Evolutionary conservation across 2,113 vertebrate species (phyloP), one percentile per base, ranked within the genome.

Genomic region (Octodon degus): DNA sequence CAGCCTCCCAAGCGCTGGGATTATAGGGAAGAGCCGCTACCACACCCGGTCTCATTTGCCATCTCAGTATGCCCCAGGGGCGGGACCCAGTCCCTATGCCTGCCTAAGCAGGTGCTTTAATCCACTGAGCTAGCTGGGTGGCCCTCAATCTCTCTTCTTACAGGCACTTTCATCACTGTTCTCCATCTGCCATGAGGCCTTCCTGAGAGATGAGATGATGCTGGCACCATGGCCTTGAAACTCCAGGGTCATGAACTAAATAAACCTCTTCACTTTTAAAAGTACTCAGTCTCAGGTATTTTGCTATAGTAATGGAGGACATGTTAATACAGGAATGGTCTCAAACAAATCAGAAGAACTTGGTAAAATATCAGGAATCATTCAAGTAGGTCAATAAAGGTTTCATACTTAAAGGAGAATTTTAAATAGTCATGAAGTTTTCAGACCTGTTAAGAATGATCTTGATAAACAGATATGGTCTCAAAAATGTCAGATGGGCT

Each of bases 291-390:
- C 67, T 87, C 11, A 3, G 67, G 20, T 72, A 55, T 70, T 87
- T 87, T 87, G 43, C n/a, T 72, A 27, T 55, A 68, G 50, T 27
- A 55, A 72, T 53, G 43, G 63, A 72, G 22, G 14, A 37, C 2
- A 17, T 20, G 50, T 34, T 55, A 87, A 87, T 87, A 72, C 34
- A 87, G 40, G 86, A 93, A 90, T 32, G 50, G 7, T 94, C 55
- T 90, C 27, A 53, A 83, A 85, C 19, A 93, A 81, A 90, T 67
- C 17, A 92, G 50, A 17, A 93, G 86, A 92, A 90, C n/a, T 86
- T 88, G 76, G 43, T 65, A 89, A 95, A 84, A 68, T 82, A 67
- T 93, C 85, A 94, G 58, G 37, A 86, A 87, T 83, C 82, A 50
- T 65, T n/a, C 37, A 80, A 77, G 60, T 62, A 62, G 79, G 30